These are phyloP conservation scores for Apostichopus leukothele DNA, from an alignment of 53 echinoderm and acorn worm species.

Conservation along the genomic window DNA sequence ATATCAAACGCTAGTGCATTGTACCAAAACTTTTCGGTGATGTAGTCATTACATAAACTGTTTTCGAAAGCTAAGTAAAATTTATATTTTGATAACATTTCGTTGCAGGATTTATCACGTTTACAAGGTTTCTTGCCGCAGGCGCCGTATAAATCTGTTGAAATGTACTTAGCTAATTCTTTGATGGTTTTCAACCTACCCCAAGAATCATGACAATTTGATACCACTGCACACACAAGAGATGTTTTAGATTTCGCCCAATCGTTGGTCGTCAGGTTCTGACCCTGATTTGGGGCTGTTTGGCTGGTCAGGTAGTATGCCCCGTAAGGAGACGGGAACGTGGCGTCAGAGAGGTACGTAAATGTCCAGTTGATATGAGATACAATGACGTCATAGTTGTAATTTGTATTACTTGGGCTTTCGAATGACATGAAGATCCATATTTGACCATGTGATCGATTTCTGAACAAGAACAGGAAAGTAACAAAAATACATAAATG, in stretches of 20 bases:
- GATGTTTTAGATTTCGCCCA: background rate
- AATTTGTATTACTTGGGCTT: background rate
- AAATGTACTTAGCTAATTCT: background rate
- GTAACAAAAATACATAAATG: too few relatives aligned
- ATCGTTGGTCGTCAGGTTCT: background rate
- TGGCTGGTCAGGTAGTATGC: background rate
- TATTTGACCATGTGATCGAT: constrained; percentile 35
- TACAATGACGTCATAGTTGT: background rate
- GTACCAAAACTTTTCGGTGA: constrained; percentile 51
- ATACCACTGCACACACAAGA: constrained; percentile 17
- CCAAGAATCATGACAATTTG: constrained; percentile 8
- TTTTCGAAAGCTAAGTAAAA: constrained; percentile 47
- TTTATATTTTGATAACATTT: constrained; percentile 35
- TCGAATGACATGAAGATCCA: constrained; percentile 42
- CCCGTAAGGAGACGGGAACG: constrained; percentile 18
- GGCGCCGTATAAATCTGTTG: constrained; percentile 21
- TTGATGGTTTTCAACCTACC: constrained; percentile 22
- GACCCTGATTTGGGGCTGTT: background rate
- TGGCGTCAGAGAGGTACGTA: constrained; percentile 24
- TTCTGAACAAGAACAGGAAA: background rate
- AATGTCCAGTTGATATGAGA: constrained; percentile 22
- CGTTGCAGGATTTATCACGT: constrained; percentile 1
- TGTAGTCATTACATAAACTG: constrained; percentile 33
- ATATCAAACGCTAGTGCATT: constrained; percentile 16
- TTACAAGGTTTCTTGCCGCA: background rate